Evolutionary conservation across 2,888 invertebrate genomes (phyloP), one percentile per base, ranked within the genome.

Genomic region (Oscheius sp.): DNA sequence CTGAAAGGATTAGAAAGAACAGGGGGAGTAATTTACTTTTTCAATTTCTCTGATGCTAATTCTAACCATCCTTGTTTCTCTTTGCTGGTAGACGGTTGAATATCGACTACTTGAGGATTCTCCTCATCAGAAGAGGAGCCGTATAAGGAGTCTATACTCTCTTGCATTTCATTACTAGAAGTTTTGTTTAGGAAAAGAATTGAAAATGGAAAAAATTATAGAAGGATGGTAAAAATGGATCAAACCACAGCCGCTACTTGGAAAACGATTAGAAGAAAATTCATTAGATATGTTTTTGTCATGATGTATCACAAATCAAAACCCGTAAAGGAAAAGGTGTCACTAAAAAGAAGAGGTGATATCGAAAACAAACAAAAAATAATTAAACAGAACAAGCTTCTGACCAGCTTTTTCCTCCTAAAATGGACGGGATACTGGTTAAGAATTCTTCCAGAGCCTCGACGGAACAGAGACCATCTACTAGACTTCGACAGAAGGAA

Each of bases 401-500:
- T 6, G 49, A 50, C 26, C 38, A 28, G 17, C 26, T 44, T 38
- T 24, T 62, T 36, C 20, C 56, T 41, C 47, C 47, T 28, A 61
- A 32, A 44, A 61, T 44, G 17, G 61, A 30, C 6, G 45, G n/a
- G 26, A 45, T 47, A 20, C 44, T 2, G 4, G 33, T 20, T 1
- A 72, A n/a, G 47, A 72, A 74, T 2, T 56, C 33, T 36, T 74
- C 56, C 1, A 74, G 30, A 22, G 59, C 41, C 0, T 63, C 56
- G 8, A 38, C 56, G 2, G 70, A 30, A 28, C 71, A 73, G 54
- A 71, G 62, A 32, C 68, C 74, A 57, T 64, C 54, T 5, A 68
- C 65, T 12, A 72, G 50, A 24, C 17, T 30, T 50, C 30, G 67
- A 44, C 76, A 77, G 64, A 76, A 74, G 30, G 61, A 41, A 24